These are phyloP conservation scores for Eristalis arbustorum DNA, from an alignment of 2,888 invertebrate species.

Conservation along the genomic window DNA sequence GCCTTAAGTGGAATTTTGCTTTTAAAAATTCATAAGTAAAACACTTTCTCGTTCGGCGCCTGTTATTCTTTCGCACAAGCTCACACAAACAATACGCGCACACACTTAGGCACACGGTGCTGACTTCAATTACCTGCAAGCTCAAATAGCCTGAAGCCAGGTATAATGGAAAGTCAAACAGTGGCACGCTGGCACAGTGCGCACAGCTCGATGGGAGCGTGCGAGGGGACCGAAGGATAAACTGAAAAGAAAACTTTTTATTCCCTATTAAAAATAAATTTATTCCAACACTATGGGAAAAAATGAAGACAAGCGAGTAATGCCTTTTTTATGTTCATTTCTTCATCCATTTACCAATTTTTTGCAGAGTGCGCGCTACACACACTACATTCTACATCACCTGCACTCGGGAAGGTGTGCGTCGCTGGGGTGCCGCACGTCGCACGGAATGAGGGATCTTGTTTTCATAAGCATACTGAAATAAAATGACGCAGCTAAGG, in stretches of 20 bases:
- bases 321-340: constrained; percentile 57
- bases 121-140: constrained; percentile 1
- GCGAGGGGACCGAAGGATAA: constrained; percentile 40
- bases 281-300: constrained; percentile 62
- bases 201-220: background rate
- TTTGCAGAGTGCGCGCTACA: constrained; percentile 4
- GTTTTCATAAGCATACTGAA: constrained; percentile 25
- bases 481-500: constrained; percentile 4
- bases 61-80: background rate
- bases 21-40: constrained; percentile 45
- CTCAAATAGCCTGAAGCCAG: background rate
- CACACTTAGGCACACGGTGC: background rate
- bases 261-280: constrained; percentile 59
- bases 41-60: constrained; percentile 1
- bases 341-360: constrained; percentile 46
- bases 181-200: background rate
- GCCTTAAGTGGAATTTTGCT: constrained; percentile 13
- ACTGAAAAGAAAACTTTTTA: constrained; percentile 58
- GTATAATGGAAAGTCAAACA: background rate
- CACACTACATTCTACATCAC: constrained; percentile 14
- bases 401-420: constrained; percentile 6
- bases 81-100: background rate
- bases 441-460: background rate
- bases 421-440: background rate
- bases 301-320: constrained; percentile 57